Conservation (phyloP, 2,888 invertebrate genomes). For the Melanophora roralis region DNA sequence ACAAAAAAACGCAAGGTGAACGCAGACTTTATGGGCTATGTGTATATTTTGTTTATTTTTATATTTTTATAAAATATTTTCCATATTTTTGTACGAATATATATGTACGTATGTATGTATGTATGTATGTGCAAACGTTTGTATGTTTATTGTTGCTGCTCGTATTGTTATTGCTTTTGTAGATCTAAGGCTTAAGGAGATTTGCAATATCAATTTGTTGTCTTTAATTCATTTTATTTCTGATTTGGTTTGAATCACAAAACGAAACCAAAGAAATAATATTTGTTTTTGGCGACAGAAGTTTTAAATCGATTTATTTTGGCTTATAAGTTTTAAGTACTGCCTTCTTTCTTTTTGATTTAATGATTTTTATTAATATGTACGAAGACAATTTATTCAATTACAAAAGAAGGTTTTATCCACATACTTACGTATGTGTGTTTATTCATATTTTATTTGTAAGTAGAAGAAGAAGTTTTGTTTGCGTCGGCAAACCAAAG, state of each 20-base stretch:
- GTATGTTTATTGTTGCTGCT: slow-evolving; percentile 6
- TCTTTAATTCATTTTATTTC: slow-evolving; percentile 1
- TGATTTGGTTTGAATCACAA: slow-evolving; percentile 26
- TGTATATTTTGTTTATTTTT: slow-evolving; percentile 8
- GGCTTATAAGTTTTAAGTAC: slow-evolving; percentile 62
- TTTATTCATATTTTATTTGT: slow-evolving; percentile 6
- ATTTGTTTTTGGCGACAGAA: slow-evolving; percentile 52
- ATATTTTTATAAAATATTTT: slow-evolving; percentile 27
- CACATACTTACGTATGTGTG: too few relatives aligned
- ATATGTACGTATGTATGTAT: too few relatives aligned
- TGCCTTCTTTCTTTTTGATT: slow-evolving; percentile 55
- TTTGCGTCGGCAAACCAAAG: neutral
- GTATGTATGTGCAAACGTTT: neutral
- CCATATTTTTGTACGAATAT: neutral
- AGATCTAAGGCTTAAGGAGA: slow-evolving; percentile 49
- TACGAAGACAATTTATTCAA: slow-evolving; percentile 46
- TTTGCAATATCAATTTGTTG: slow-evolving; percentile 58
- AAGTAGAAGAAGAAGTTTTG: neutral
- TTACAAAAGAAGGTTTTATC: slow-evolving; percentile 13
- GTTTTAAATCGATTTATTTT: slow-evolving; percentile 52
- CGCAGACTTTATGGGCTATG: too few relatives aligned
- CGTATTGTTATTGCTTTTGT: slow-evolving; percentile 25
- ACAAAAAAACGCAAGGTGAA: too few relatives aligned
- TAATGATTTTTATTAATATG: slow-evolving; percentile 60
- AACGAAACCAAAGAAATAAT: slow-evolving; percentile 7